Evolutionary conservation across 2,113 vertebrate species (phyloP).

Genomic region (Motacilla tschutschensis): DNA sequence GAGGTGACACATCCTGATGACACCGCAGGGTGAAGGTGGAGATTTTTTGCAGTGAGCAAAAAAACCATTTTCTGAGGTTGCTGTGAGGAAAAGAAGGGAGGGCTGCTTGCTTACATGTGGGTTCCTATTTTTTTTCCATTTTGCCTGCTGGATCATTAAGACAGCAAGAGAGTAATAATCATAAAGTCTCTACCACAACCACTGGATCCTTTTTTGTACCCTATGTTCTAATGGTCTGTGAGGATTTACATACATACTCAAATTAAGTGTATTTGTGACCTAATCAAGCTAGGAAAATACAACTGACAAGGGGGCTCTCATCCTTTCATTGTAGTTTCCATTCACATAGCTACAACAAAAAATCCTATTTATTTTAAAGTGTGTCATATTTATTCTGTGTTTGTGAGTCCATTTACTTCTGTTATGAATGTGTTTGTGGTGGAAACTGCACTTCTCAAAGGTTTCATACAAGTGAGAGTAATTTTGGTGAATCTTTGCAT

Average conservation of each 20-base stretch:
- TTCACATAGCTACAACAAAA: background rate
- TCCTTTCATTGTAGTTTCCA: background rate
- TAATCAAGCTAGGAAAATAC: background rate
- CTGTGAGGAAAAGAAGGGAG: background rate
- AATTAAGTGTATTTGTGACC: background rate
- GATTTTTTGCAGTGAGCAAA: background rate
- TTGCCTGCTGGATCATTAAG: background rate
- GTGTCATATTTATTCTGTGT: background rate
- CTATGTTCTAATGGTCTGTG: background rate
- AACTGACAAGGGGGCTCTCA: background rate
- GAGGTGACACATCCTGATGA: background rate
- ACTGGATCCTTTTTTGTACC: background rate
- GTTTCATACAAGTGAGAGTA: background rate
- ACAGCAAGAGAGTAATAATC: background rate
- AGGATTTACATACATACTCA: background rate
- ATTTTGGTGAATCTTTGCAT: background rate
- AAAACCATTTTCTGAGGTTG: background rate
- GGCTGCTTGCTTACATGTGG: background rate
- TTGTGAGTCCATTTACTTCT: background rate
- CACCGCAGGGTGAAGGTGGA: background rate
- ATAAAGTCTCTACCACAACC: background rate
- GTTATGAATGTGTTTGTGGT: background rate
- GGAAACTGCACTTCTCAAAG: background rate
- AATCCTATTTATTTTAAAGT: background rate
- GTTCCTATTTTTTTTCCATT: background rate